Evolutionary conservation across 2,113 vertebrate genomes (phyloP).

Genomic region (Cyanoderma ruficeps): DNA sequence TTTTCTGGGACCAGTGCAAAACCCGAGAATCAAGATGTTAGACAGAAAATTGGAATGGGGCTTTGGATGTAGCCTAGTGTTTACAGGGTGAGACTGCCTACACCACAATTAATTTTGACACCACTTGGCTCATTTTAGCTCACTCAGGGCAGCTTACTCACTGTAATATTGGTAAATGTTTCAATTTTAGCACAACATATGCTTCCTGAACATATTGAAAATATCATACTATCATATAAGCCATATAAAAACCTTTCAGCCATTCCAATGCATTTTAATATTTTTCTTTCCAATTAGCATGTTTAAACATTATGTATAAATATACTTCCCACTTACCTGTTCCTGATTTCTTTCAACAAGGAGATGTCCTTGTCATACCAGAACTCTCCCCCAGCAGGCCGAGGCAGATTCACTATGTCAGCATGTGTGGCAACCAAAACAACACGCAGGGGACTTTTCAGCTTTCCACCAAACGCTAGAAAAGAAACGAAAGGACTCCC

Average conservation of each 20-base stretch:
- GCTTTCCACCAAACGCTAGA: conserved; percentile 88
- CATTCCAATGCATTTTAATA: background rate
- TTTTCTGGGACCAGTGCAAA: background rate
- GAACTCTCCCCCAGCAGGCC: conserved; percentile 90
- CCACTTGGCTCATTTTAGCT: background rate
- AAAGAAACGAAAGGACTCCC: background rate
- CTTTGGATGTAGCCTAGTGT: background rate
- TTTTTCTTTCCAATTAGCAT: background rate
- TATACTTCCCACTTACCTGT: conserved; percentile 77
- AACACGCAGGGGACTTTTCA: conserved; percentile 85
- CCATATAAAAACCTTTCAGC: background rate
- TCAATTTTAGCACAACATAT: background rate
- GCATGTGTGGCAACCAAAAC: conserved; percentile 93
- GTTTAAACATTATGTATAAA: background rate
- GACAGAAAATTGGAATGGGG: background rate
- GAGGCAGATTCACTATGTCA: conserved; percentile 91
- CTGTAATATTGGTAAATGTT: background rate
- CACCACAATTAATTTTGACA: background rate
- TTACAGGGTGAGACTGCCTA: background rate
- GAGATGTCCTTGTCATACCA: conserved; percentile 88
- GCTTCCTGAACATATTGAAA: background rate
- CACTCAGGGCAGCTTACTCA: background rate
- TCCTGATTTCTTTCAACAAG: conserved; percentile 88
- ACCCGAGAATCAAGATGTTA: background rate
- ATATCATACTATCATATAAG: background rate